Evolutionary conservation across 2,113 vertebrate species (phyloP).

Genomic region (Mustelus asterias): DNA sequence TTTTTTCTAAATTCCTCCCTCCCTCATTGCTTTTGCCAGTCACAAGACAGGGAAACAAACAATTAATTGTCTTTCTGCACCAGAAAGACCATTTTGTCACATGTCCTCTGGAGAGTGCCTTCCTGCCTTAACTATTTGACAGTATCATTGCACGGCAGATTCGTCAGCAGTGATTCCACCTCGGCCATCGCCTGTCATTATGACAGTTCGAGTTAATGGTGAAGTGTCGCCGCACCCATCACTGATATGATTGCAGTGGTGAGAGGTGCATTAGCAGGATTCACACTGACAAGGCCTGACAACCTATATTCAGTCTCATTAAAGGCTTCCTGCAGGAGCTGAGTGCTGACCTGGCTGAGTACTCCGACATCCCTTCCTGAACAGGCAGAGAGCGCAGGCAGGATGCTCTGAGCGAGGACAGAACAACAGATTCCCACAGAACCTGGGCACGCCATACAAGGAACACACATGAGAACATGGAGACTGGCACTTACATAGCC

Average conservation of each 20-base stretch:
- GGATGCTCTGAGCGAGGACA: not conserved
- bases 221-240: not conserved
- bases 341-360: not conserved
- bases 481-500: not conserved
- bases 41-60: not conserved
- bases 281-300: slow-evolving; percentile 13
- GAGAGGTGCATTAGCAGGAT: slow-evolving; percentile 13
- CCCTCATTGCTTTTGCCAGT: not conserved
- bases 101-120: not conserved
- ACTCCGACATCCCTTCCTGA: not conserved
- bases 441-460: not conserved
- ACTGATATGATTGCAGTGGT: slow-evolving; percentile 1
- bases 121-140: slow-evolving; percentile 22
- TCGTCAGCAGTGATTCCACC: not conserved
- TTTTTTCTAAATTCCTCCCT: not conserved
- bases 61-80: not conserved
- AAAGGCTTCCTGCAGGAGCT: not conserved
- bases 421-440: not conserved
- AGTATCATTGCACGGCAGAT: slow-evolving; percentile 2
- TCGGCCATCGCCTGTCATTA: not conserved
- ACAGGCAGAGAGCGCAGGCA: not conserved
- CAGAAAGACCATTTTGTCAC: not conserved
- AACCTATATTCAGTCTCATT: slow-evolving; percentile 25
- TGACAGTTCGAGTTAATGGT: slow-evolving; percentile 20
- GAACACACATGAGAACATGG: not conserved